Evolutionary conservation across 2,113 vertebrate species (phyloP), one percentile per base, ranked within the genome.

Genomic region (Seriola dumerili): DNA sequence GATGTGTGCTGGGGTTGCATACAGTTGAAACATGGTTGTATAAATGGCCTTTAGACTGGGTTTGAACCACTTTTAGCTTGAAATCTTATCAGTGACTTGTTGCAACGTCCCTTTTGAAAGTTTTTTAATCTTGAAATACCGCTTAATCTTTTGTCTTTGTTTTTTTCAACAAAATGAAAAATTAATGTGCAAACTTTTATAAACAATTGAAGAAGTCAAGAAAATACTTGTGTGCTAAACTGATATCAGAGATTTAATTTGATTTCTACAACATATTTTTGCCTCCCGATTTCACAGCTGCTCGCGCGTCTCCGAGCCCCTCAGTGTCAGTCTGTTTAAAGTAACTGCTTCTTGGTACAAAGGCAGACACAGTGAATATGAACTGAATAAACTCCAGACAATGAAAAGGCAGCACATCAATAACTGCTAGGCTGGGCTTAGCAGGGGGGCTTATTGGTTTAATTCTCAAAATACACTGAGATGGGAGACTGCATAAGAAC

Each of bases 401-500:
- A 88, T 85, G 85, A 89, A 87, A 86, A 83, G 65, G 80, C 84
- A 78, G 78, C 85, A 88, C 92, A 89, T 92, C 92, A 91, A 92
- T 92, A 93, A 90, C 84, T 57, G 85, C 86, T 81, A 50, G 86
- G 76, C 82, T 70, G 77, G 76, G 90, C 74, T 87, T 83, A 84
- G 90, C 76, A 65, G 72, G 88, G 87, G 87, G 77, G 77, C 83
- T 91, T 90, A 94, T 93, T 90, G 91, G 92, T 91, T 91, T 92
- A 91, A 92, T 92, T 93, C 86, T 87, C 61, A 90, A 87, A 92
- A 87, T 88, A 92, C 85, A 89, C 83, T 21, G 77, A 89, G 89
- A 90, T 62, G 79, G 85, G 76, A 85, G 80, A 4, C 84, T 82
- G 80, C 81, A 65, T 74, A 6, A 83, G 88, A 88, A 84, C 90